Evolutionary conservation across 2,113 vertebrate genomes (phyloP), one percentile per base, ranked within the genome.

Genomic region (Anhinga rufa): DNA sequence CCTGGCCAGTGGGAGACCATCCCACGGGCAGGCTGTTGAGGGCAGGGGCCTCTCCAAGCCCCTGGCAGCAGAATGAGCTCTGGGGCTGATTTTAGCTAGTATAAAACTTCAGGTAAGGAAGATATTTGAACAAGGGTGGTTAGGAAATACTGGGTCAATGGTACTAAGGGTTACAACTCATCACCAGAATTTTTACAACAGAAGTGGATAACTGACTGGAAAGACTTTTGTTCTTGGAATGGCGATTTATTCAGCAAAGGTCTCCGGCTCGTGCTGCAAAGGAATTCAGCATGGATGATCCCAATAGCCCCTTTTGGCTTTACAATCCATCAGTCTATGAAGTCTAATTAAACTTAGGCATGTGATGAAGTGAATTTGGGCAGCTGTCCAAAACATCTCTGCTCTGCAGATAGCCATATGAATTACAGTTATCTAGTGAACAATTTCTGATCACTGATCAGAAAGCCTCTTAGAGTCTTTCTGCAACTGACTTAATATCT

Each of bases 1-100:
- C 46, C 38, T 42, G 1, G 0, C 21, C 14, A 17, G 21, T 1
- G 14, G 28, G 32, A 32, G 26, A 15, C 6, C 2, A 1, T 10
- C 38, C n/a, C 19, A 10, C 0, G 1, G 46, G 62, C 20, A 10
- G 18, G 40, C 4, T 3, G 19, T 1, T 4, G 36, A 60, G 19
- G 21, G 58, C 10, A 7, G 9, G 10, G 32, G 12, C 17, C 22
- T 17, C 32, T 5, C 38, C 34, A 29, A 7, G 66, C 10, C 22
- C 22, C 16, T 10, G 10, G 4, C 3, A 5, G 25, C 68, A 55
- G 28, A 38, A 28, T 8, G 9, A 22, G 16, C 17, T 51, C 28
- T 40, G 64, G 31, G 20, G 6, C 20, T 65, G 24, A 6, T 51
- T 68, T 55, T 48, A 68, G 49, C 17, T 68, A 15, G 5, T 38